Evolutionary conservation across 2,113 vertebrate species (phyloP).

Genomic region (Parotia lawesii): DNA sequence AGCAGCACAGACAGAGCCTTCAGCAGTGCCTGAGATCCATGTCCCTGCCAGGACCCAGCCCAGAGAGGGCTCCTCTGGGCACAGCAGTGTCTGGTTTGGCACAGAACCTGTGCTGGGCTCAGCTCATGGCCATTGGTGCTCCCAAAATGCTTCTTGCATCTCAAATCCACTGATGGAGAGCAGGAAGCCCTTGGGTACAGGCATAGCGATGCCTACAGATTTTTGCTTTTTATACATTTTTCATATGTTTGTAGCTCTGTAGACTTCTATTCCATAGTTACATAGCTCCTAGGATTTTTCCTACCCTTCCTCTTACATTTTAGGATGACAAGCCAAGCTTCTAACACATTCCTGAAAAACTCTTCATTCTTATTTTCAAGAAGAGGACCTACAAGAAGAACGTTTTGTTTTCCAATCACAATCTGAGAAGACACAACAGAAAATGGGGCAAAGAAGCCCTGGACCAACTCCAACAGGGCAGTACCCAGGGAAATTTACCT

Average conservation of each 20-base stretch:
- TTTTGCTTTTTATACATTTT: not conserved
- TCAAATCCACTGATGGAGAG: not conserved
- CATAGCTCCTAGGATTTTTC: not conserved
- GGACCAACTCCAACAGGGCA: not conserved
- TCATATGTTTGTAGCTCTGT: not conserved
- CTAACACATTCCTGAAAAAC: not conserved
- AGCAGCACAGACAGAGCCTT: not conserved
- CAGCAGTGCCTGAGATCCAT: not conserved
- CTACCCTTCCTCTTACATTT: not conserved
- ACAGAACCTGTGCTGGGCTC: not conserved
- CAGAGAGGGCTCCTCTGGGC: not conserved
- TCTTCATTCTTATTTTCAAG: not conserved
- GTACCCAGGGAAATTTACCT: too few species aligned
- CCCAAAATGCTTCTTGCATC: not conserved
- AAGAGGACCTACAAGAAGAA: not conserved
- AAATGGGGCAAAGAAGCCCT: not conserved
- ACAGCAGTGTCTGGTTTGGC: not conserved
- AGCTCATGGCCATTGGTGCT: not conserved
- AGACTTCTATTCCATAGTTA: not conserved
- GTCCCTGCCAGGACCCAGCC: not conserved
- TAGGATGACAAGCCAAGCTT: not conserved
- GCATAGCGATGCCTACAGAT: rapidly evolving
- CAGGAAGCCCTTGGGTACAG: not conserved
- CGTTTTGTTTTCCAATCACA: not conserved
- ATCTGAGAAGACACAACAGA: not conserved